Evolutionary conservation across 2,888 invertebrate genomes (phyloP), one percentile per base, ranked within the genome.

Genomic region (Cryptophagus acutangulus): DNA sequence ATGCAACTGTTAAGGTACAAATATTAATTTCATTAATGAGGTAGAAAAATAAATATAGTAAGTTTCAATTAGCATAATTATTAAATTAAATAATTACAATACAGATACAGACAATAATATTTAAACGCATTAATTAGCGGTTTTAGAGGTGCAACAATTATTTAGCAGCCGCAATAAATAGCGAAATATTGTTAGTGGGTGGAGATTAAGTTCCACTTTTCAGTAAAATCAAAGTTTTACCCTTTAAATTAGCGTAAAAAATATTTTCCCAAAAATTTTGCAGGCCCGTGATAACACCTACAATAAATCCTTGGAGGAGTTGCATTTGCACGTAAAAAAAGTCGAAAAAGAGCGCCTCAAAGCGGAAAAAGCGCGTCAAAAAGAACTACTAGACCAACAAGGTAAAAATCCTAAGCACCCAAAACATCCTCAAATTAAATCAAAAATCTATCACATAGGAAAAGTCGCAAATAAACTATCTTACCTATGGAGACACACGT

Each of bases 401-500:
- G 45, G 47, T 49, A 38, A 20, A 25, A 24, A 5, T 2, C 2
- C 8, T 38, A 9, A 6, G 20, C 28, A 28, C 10, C 5, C 8
- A 6, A 28, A 28, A 28, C 28, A 28, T 6, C 4, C 5, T 18
- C 14, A 36, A 20, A 20, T 20, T 20, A 20, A 8, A 8, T 20
- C 6, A 20, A 20, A 20, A 20, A 20, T 8, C 9, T 20, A 6
- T 9, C 20, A 8, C 9, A 8, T 8, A 20, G 20, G 20, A 20
- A 20, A 20, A 20, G 6, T 20, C 20, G 20, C 9, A 6, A 20
- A 20, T 6, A 9, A 6, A 20, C 20, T 20, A 9, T 5, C 12
- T 13, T 31, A 31, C 31, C 33, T 51, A 45, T 91, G 91, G 91
- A 75, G 81, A 58, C 82, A 86, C 65, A 84, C 86, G 18, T 84